Percentiles rank a stretch among this genome's conserved stretches.
phyloP scores from a whole-genome alignment of 2,888 invertebrate species.

The Sminthurinus aureus region DNA sequence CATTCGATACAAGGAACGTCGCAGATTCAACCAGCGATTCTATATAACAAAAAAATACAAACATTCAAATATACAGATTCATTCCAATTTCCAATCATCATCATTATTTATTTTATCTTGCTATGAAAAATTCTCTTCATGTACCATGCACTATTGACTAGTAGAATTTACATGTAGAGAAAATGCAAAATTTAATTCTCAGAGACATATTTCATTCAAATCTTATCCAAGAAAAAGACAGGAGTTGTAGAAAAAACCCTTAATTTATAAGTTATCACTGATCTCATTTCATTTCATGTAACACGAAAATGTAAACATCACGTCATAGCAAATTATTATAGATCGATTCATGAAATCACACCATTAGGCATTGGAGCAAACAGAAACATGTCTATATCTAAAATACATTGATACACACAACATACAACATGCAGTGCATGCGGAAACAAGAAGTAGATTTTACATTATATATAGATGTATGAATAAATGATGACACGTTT shows the following conservation, averaged over 20 bases:
- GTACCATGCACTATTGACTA: background rate
- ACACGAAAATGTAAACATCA: background rate
- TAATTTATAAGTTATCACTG: background rate
- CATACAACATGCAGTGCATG: background rate
- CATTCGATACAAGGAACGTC: slow-evolving; percentile 59
- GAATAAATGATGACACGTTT: background rate
- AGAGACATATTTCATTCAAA: background rate
- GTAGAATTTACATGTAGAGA: background rate
- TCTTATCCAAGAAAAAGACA: background rate
- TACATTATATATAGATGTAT: background rate
- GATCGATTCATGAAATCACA: too few relatives aligned
- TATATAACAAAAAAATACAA: slow-evolving; percentile 38
- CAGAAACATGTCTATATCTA: background rate
- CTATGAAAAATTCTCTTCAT: background rate
- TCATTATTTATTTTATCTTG: background rate
- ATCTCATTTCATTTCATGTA: background rate
- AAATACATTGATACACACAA: background rate
- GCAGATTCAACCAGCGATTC: slow-evolving; percentile 60
- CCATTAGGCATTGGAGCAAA: background rate
- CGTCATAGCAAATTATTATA: too few relatives aligned
- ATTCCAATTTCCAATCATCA: too few relatives aligned
- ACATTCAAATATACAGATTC: background rate
- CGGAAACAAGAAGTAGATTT: background rate
- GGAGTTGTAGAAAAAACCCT: background rate
- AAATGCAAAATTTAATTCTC: background rate